phyloP scores from a whole-genome alignment of 1,140 invertebrate genomes.

The Heliconius congener region DNA sequence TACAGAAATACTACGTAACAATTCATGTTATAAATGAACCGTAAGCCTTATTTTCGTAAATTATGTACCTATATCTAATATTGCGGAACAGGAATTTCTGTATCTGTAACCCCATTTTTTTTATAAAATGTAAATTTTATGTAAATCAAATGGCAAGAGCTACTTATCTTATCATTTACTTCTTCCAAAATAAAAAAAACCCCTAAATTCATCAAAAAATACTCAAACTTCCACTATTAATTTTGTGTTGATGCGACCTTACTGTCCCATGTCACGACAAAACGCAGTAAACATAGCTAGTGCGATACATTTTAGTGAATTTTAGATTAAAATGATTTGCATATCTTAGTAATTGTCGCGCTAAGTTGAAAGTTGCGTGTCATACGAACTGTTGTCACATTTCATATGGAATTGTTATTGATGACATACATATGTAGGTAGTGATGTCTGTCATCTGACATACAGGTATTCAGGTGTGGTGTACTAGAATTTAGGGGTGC shows the following conservation, averaged over 20 bases:
- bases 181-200: background rate
- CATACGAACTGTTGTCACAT: conserved; percentile 48
- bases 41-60: too few relatives aligned
- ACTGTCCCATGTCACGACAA: conserved; percentile 72
- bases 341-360: conserved; percentile 64
- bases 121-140: too few relatives aligned
- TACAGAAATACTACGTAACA: too few relatives aligned
- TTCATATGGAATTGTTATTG: conserved; percentile 68
- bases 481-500: background rate
- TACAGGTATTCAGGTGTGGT: background rate
- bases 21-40: too few relatives aligned
- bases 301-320: conserved; percentile 60
- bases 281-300: conserved; percentile 57
- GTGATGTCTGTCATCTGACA: conserved; percentile 17
- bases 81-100: too few relatives aligned
- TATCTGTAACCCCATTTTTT: too few relatives aligned
- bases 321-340: conserved; percentile 72
- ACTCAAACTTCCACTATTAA: conserved; percentile 17
- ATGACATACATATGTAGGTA: conserved; percentile 37
- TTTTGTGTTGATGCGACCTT: conserved; percentile 40
- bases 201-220: background rate
- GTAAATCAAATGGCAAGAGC: too few relatives aligned
- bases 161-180: too few relatives aligned
- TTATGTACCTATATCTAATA: too few relatives aligned
- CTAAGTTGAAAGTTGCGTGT: conserved; percentile 63